Conservation (phyloP, 2,113 vertebrate species). For the Silurus asotus region DNA sequence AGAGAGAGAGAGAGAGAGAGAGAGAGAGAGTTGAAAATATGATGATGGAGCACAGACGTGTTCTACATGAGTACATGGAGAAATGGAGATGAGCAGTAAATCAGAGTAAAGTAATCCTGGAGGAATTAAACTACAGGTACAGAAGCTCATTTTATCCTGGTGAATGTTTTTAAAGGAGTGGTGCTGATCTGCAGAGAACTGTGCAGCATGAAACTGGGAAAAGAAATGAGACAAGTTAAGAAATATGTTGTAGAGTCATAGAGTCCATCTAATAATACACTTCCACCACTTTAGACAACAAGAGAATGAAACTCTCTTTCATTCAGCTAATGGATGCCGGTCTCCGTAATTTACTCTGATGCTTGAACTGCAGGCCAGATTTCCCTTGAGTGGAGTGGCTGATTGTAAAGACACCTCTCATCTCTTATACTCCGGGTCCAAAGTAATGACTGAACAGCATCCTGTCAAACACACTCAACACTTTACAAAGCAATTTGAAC, state of each 20-base stretch:
- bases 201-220: neutral
- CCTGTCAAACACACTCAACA: neutral
- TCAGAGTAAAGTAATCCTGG: conserved; percentile 25
- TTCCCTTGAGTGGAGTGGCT: neutral
- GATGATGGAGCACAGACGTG: neutral
- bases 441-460: conserved; percentile 6
- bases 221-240: neutral
- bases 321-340: conserved; percentile 28
- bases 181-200: neutral
- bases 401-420: neutral
- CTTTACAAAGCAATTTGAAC: neutral
- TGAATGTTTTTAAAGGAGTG: neutral
- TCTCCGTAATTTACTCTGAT: conserved; percentile 6
- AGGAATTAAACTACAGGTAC: conserved; percentile 4
- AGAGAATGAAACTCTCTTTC: conserved; percentile 18
- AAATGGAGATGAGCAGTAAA: neutral
- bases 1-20: conserved; percentile 18
- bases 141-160: conserved; percentile 8
- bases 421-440: conserved; percentile 5
- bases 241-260: neutral
- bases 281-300: neutral
- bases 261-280: conserved; percentile 14
- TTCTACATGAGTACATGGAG: neutral
- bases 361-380: neutral
- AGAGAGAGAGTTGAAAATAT: neutral